Evolutionary conservation across 2,797 vertebrate species (phyloP), one percentile per base, ranked within the genome.

Genomic region (Neosilurus hyrtlii): DNA sequence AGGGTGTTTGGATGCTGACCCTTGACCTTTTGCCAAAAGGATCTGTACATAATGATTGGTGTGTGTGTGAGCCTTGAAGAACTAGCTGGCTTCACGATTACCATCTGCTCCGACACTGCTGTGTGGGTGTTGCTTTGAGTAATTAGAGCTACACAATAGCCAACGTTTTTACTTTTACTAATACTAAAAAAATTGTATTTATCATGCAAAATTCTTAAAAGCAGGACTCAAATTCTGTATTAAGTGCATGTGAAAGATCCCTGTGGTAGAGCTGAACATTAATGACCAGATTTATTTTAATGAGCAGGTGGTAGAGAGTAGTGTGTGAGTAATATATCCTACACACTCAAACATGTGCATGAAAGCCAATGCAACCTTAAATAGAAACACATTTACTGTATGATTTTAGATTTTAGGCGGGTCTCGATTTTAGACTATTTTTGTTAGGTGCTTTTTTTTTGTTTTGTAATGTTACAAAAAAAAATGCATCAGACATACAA

Each of bases 1-100:
- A 87, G 96, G 85, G 62, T 97, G 97, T 97, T 87, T 86, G 96
- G 26, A 6, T 14, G 24, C 30, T 20, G 59, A 79, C 56, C 67
- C 81, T 65, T 83, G 57, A 66, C 82, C 20, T 77, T 3, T 49
- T 30, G 43, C 70, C 24, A 54, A 14, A 67, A 37, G 2, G 24
- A 73, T 61, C 12, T 65, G 14, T 79, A 62, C 71, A n/a, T 62
- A 54, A 52, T 73, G 75, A 63, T 52, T 37, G 24, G 51, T 7
- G 68, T 59, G 30, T 18, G 59, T 79, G 70, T 68, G 61, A 77
- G 73, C 80, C 30, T 37, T 70, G 75, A 35, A 82, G 37, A 22
- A 63, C 62, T 35, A 2, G 65, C 71, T 26, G 80, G 76, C 59
- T 52, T 35, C 73, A 73, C 35, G 54, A 77, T 51, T 79, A 78